These are phyloP conservation scores for Isaurus tuberculatus DNA, from an alignment of 92 coral and sea anemone genomes.

Conservation along the genomic window DNA sequence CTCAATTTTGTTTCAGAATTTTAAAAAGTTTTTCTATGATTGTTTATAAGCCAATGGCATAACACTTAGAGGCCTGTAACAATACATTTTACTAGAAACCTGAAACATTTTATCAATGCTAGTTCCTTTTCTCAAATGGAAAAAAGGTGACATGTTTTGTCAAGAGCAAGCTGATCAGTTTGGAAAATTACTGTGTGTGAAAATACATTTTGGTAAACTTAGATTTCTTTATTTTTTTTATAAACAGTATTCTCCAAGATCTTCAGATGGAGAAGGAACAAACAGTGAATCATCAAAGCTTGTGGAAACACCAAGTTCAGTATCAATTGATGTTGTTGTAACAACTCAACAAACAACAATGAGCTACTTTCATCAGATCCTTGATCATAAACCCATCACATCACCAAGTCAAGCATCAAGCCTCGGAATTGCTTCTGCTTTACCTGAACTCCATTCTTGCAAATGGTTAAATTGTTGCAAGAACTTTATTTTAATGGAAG, in stretches of 20 bases:
- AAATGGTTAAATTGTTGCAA: slow-evolving; percentile 91
- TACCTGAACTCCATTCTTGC: slow-evolving; percentile 92
- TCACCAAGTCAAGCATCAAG: slow-evolving; percentile 75
- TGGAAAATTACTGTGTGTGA: no score
- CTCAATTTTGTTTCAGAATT: no score
- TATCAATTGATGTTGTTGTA: slow-evolving; percentile 79
- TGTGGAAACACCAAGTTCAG: slow-evolving; percentile 36
- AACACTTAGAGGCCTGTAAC: no score
- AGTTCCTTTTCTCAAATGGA: no score
- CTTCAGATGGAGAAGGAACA: slow-evolving; percentile 43
- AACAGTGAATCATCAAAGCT: slow-evolving; percentile 17
- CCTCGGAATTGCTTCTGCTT: slow-evolving; percentile 66
- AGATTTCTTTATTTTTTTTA: background rate
- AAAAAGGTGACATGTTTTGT: no score
- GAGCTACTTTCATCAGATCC: slow-evolving; percentile 85
- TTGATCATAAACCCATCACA: slow-evolving; percentile 83
- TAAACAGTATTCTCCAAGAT: slow-evolving; percentile 42
- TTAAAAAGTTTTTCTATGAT: no score
- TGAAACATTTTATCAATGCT: no score
- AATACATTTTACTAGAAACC: no score
- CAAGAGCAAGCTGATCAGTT: no score
- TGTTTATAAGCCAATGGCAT: no score
- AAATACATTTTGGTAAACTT: background rate
- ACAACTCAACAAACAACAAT: slow-evolving; percentile 80
- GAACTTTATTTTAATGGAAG: slow-evolving; percentile 88